phyloP scores from a whole-genome alignment of 2,888 invertebrate species.

The Clivina fossor region DNA sequence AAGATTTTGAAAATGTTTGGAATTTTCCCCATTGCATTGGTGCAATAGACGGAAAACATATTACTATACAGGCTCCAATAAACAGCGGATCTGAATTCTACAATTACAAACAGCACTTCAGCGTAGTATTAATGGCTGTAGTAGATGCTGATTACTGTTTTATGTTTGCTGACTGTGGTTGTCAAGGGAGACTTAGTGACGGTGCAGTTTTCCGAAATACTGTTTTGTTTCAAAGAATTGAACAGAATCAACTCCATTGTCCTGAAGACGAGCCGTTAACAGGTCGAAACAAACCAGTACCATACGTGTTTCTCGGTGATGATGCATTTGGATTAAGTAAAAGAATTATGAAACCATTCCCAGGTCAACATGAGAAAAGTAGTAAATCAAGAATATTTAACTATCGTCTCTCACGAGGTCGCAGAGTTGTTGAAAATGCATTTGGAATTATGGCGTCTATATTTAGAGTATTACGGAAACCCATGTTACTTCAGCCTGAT shows the following conservation, averaged over 20 bases:
- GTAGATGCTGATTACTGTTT: slow-evolving; percentile 14
- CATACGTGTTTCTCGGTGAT: slow-evolving; percentile 36
- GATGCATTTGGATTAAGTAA: slow-evolving; percentile 35
- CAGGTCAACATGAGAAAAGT: slow-evolving; percentile 29
- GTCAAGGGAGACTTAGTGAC: slow-evolving; percentile 19
- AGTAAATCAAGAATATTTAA: slow-evolving; percentile 37
- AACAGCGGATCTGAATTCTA: background rate
- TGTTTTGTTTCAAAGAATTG: background rate
- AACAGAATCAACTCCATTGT: background rate
- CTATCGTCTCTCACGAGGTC: slow-evolving; percentile 35
- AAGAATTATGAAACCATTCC: slow-evolving; percentile 37
- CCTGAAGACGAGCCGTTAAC: slow-evolving; percentile 12
- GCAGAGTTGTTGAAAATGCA: slow-evolving; percentile 38
- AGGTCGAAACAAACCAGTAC: slow-evolving; percentile 17
- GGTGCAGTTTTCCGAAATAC: slow-evolving; percentile 1
- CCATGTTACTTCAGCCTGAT: slow-evolving; percentile 38
- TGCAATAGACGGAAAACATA: background rate
- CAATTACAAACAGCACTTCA: slow-evolving; percentile 13
- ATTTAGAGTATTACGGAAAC: slow-evolving; percentile 39
- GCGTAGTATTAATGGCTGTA: slow-evolving; percentile 7
- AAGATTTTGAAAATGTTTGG: background rate
- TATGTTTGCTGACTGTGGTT: slow-evolving; percentile 15
- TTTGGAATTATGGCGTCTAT: slow-evolving; percentile 37
- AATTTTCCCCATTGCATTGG: slow-evolving; percentile 7
- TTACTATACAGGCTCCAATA: background rate